Percentiles rank a stretch among this genome's conserved stretches.
Evolutionary conservation across 2,113 vertebrate genomes (phyloP).

Genomic region (Brachypteracias leptosomus): DNA sequence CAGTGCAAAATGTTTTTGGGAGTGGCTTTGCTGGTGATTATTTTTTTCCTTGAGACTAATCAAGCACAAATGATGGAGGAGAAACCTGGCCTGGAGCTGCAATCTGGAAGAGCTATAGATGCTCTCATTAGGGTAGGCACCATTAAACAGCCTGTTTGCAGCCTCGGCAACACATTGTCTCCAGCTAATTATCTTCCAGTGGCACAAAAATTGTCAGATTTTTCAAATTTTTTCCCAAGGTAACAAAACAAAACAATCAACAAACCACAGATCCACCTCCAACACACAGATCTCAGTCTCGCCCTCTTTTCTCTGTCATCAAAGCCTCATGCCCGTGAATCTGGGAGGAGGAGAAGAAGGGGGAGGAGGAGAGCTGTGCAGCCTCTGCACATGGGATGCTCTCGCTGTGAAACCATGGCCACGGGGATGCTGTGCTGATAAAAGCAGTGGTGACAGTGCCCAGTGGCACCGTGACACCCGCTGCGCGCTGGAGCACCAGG

Average conservation of each 20-base stretch:
- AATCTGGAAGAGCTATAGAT: constrained; percentile 45
- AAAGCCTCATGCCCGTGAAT: neutral
- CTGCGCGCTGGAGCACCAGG: fast-evolving
- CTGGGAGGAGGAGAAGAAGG: neutral
- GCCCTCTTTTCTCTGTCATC: neutral
- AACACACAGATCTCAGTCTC: neutral
- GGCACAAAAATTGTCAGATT: constrained; percentile 34
- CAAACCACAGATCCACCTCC: neutral
- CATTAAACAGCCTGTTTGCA: constrained; percentile 47
- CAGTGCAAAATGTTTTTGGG: neutral
- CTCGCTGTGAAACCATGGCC: fast-evolving
- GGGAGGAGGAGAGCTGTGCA: neutral
- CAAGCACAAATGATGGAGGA: constrained; percentile 61
- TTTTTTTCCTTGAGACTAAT: constrained; percentile 51
- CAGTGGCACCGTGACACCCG: neutral
- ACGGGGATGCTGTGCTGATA: neutral
- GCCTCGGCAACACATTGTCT: constrained; percentile 48
- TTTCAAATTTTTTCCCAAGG: constrained; percentile 36
- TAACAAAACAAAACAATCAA: neutral
- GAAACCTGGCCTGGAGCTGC: constrained; percentile 42
- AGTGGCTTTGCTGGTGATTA: neutral
- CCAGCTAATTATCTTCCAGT: constrained; percentile 65
- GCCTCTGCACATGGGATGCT: fast-evolving
- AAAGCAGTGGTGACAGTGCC: neutral
- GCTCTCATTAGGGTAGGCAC: constrained; percentile 64